Conservation (phyloP, 2,797 vertebrate genomes). For the Echeneis naucrates region DNA sequence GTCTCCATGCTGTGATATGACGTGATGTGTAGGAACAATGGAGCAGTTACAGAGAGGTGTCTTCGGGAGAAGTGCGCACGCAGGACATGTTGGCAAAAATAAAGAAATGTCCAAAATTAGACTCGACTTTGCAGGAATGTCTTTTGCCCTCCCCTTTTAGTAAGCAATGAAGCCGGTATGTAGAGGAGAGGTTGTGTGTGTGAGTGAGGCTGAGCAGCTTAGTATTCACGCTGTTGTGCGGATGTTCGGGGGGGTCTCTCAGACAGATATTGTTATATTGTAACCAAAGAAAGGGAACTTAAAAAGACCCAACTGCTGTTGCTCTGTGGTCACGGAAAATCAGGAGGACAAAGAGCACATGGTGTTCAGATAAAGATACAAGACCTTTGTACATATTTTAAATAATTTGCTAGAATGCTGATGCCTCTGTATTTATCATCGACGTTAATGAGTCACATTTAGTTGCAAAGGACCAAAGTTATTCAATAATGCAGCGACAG, state of each 20-base stretch:
- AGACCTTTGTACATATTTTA: not conserved
- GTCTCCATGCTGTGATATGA: slow-evolving; percentile 15
- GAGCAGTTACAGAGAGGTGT: no score
- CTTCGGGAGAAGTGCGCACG: slow-evolving; percentile 1
- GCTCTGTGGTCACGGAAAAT: not conserved
- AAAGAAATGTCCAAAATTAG: slow-evolving; percentile 74
- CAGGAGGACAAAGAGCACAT: slow-evolving; percentile 8
- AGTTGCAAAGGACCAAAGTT: not conserved
- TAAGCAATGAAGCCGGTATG: slow-evolving; percentile 41
- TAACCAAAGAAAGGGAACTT: slow-evolving; percentile 15
- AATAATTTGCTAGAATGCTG: not conserved
- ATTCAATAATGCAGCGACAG: not conserved
- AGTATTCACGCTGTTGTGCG: slow-evolving; percentile 18
- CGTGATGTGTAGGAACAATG: not conserved
- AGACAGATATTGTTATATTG: slow-evolving; percentile 8
- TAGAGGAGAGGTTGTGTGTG: slow-evolving; percentile 44
- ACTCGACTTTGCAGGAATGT: slow-evolving; percentile 70
- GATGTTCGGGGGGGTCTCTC: slow-evolving; percentile 19
- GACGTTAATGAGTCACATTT: not conserved
- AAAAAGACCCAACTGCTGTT: not conserved
- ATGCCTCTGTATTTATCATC: not conserved
- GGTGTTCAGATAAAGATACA: not conserved
- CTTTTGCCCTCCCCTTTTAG: slow-evolving; percentile 48
- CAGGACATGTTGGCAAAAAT: slow-evolving; percentile 48
- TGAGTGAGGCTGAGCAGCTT: slow-evolving; percentile 4